phyloP scores from a whole-genome alignment of 2,888 invertebrate species.

The Junonia oenone region DNA sequence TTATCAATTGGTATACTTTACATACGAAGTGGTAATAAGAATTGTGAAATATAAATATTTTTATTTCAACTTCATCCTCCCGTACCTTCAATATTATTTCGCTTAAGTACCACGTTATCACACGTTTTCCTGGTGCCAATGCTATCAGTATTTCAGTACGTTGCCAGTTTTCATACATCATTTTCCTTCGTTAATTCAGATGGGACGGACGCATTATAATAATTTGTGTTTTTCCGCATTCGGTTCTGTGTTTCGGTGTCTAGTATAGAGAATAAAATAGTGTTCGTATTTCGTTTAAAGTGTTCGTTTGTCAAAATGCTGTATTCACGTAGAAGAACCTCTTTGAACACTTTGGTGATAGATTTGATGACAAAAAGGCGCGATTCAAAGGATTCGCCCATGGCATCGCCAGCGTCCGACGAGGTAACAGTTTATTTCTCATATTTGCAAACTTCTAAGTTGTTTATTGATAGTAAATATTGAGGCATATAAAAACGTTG shows the following conservation, averaged over 20 bases:
- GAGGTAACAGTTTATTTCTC: slow-evolving; percentile 12
- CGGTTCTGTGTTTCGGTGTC: background rate
- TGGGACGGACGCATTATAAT: slow-evolving; percentile 54
- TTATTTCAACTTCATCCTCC: background rate
- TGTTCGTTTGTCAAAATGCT: slow-evolving; percentile 34
- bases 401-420: slow-evolving; percentile 14
- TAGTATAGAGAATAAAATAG: background rate
- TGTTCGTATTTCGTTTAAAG: background rate
- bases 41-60: background rate
- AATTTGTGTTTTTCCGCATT: slow-evolving; percentile 28
- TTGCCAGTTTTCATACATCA: slow-evolving; percentile 46
- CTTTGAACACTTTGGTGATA: slow-evolving; percentile 48
- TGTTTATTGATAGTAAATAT: slow-evolving; percentile 32
- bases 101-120: slow-evolving; percentile 49
- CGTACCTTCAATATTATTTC: slow-evolving; percentile 6
- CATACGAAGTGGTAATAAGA: background rate
- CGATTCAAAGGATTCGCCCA: slow-evolving; percentile 42
- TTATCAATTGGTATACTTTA: background rate
- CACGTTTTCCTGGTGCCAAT: slow-evolving; percentile 50
- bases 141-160: slow-evolving; percentile 45
- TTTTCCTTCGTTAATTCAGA: slow-evolving; percentile 65
- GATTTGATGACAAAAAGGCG: slow-evolving; percentile 45
- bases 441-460: slow-evolving; percentile 3
- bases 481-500: slow-evolving; percentile 41
- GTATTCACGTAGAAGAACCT: slow-evolving; percentile 42